A percentile compares a stretch with the other conserved stretches of the same genome.
phyloP scores from a whole-genome alignment of 2,888 invertebrate species.

The Hypolimnas misippus region DNA sequence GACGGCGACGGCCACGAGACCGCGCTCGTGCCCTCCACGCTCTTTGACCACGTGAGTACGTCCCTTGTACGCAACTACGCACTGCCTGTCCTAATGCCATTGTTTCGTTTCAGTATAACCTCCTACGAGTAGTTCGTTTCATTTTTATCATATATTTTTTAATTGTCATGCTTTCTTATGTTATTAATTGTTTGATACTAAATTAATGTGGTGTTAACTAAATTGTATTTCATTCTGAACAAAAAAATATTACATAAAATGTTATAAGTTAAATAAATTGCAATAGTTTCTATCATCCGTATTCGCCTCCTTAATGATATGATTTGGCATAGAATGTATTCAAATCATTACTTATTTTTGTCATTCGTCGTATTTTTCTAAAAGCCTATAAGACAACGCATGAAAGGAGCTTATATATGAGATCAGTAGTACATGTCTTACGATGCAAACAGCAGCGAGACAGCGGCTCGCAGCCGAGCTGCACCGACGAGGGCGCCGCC shows the following conservation, averaged over 20 bases:
- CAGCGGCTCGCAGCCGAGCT: constrained; percentile 49
- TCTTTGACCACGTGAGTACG: constrained; percentile 79
- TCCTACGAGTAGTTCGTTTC: not conserved
- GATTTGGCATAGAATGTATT: constrained; percentile 7
- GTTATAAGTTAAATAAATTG: not conserved
- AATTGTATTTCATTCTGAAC: not conserved
- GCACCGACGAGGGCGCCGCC: constrained; percentile 40
- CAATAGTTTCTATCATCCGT: not conserved
- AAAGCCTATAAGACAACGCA: no score
- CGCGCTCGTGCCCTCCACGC: constrained; percentile 70
- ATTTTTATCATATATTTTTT: constrained; percentile 7
- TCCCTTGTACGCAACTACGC: constrained; percentile 17
- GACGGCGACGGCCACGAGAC: constrained; percentile 78
- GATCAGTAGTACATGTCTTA: no score
- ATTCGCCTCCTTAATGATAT: not conserved
- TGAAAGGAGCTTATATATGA: no score
- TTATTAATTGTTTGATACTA: not conserved
- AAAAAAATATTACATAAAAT: not conserved
- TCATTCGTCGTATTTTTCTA: not conserved
- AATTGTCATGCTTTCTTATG: not conserved
- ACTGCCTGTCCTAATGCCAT: not conserved
- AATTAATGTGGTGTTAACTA: not conserved
- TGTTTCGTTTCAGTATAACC: not conserved
- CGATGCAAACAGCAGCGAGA: constrained; percentile 67
- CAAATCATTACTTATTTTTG: not conserved